Conservation (phyloP, 2,888 invertebrate genomes). For the Artemia sinica region DNA sequence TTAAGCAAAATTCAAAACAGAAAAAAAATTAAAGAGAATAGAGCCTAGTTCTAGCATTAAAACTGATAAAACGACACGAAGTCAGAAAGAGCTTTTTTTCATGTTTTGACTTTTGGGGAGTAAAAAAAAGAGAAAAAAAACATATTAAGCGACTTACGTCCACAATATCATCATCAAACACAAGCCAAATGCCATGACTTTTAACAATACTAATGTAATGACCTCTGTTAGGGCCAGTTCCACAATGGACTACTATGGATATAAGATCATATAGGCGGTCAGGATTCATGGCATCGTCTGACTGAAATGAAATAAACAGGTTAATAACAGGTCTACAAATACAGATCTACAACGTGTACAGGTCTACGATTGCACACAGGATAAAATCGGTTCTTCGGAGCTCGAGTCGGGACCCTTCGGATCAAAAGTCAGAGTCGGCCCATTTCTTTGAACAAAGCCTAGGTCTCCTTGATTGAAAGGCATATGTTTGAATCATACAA, state of each 20-base stretch:
- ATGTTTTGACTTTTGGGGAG: background rate
- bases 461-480: no score
- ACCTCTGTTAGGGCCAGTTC: conserved; percentile 94
- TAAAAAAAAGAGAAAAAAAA: background rate
- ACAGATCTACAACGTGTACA: no score
- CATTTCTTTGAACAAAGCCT: no score
- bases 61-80: background rate
- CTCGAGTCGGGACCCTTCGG: no score
- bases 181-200: conserved; percentile 95
- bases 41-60: no score
- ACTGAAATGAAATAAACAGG: conserved; percentile 41
- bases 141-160: conserved; percentile 52
- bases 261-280: conserved; percentile 95
- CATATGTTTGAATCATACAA: no score
- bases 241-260: conserved; percentile 98
- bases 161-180: conserved; percentile 99
- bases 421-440: no score
- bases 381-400: no score
- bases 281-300: conserved; percentile 94
- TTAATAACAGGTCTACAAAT: background rate
- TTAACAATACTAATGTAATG: conserved; percentile 99
- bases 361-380: no score
- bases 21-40: no score
- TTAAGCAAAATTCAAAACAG: no score
- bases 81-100: background rate